Percentiles rank a stretch among this genome's conserved stretches.
These are phyloP conservation scores for Struthidea cinerea DNA, from an alignment of 2,113 vertebrate species.

Conservation along the genomic window DNA sequence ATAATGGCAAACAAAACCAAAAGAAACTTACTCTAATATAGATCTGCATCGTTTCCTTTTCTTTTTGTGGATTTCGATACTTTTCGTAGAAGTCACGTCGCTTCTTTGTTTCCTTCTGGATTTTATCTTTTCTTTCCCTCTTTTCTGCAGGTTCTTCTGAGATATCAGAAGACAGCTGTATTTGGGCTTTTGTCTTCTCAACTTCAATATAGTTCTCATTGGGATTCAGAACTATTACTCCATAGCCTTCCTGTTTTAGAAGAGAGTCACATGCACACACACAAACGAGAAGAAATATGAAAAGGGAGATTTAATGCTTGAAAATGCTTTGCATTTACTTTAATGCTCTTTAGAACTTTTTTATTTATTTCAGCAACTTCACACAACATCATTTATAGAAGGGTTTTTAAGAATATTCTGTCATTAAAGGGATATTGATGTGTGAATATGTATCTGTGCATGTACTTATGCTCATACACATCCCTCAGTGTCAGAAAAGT, in stretches of 20 bases:
- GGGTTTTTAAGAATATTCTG: neutral
- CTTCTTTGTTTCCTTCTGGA: slow-evolving; percentile 87
- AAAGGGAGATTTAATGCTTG: slow-evolving; percentile 53
- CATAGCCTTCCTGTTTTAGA: slow-evolving; percentile 87
- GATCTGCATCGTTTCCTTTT: slow-evolving; percentile 87
- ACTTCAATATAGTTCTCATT: slow-evolving; percentile 97
- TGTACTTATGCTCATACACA: neutral
- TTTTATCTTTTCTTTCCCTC: slow-evolving; percentile 87
- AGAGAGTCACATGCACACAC: slow-evolving; percentile 42
- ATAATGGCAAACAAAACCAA: neutral
- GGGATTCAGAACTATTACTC: slow-evolving; percentile 95
- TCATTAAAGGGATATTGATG: neutral
- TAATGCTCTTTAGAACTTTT: neutral
- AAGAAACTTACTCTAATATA: slow-evolving; percentile 87
- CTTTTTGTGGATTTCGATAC: slow-evolving; percentile 95
- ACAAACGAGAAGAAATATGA: slow-evolving; percentile 40
- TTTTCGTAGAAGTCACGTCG: slow-evolving; percentile 94
- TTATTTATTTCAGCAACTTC: slow-evolving; percentile 23
- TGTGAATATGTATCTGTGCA: neutral
- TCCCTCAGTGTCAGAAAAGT: neutral
- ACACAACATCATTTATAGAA: neutral
- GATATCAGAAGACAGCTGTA: slow-evolving; percentile 78
- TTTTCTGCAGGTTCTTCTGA: slow-evolving; percentile 94
- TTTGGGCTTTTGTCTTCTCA: slow-evolving; percentile 80
- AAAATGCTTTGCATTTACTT: slow-evolving; percentile 35